These are phyloP conservation scores for Oceanites oceanicus DNA, from an alignment of 2,113 vertebrate genomes.

Conservation along the genomic window DNA sequence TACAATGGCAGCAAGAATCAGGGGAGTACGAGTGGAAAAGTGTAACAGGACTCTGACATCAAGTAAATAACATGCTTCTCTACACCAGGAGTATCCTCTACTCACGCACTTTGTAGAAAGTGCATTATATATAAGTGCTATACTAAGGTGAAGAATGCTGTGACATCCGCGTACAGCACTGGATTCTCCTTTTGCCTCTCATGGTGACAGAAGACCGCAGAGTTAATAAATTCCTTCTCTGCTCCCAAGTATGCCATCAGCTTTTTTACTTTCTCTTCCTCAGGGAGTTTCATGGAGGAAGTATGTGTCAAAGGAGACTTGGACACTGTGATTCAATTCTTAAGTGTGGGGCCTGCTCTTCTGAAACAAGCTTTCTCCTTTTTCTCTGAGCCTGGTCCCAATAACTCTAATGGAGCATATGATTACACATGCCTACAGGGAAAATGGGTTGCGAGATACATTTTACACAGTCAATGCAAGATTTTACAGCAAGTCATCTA, in stretches of 20 bases:
- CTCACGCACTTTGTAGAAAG: background rate
- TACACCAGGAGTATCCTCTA: background rate
- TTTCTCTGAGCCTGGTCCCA: background rate
- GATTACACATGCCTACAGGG: background rate
- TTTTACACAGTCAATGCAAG: background rate
- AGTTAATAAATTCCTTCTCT: background rate
- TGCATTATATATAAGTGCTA: background rate
- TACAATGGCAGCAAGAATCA: background rate
- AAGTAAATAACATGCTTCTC: background rate
- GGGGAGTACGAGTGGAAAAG: background rate
- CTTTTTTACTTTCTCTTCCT: background rate
- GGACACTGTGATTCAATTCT: background rate
- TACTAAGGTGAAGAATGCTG: background rate
- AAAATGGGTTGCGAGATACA: background rate
- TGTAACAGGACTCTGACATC: background rate
- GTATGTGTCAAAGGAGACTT: background rate
- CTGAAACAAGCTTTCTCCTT: background rate
- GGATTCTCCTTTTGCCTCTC: background rate
- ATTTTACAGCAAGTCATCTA: background rate
- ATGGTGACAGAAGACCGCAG: background rate
- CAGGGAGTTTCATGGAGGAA: background rate
- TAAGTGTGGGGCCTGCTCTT: background rate
- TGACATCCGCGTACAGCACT: accelerated
- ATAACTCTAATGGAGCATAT: background rate
- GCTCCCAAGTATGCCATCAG: background rate